phyloP scores from a whole-genome alignment of 2,113 vertebrate species.

The Thalassoma bifasciatum region DNA sequence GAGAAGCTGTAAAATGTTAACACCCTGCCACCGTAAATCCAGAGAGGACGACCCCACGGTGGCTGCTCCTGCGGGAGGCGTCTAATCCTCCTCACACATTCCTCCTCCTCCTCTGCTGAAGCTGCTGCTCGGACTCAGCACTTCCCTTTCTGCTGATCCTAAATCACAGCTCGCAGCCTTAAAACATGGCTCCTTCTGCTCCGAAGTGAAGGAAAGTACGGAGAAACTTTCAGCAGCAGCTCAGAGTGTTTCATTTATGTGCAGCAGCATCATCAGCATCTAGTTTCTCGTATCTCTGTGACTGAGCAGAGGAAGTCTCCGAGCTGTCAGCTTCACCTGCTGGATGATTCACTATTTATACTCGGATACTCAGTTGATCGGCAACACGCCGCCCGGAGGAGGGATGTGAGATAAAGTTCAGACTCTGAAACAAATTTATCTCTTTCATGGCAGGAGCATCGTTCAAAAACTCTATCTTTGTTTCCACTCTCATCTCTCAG shows the following conservation, averaged over 20 bases:
- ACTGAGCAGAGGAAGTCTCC: slow-evolving; percentile 47
- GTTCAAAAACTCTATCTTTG: too few species aligned
- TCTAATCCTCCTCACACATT: background rate
- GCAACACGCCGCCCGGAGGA: slow-evolving; percentile 2
- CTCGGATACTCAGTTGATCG: slow-evolving; percentile 18
- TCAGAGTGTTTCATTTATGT: background rate
- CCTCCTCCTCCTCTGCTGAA: too few species aligned
- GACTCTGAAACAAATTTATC: too few species aligned
- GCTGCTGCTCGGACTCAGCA: slow-evolving; percentile 25
- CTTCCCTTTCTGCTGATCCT: slow-evolving; percentile 23
- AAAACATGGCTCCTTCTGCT: background rate
- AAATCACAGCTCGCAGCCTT: background rate
- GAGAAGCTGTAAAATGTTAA: slow-evolving; percentile 50
- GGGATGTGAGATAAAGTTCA: slow-evolving; percentile 22
- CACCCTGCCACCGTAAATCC: slow-evolving; percentile 32
- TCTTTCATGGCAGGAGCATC: too few species aligned
- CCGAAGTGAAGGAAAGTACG: background rate
- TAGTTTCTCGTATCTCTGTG: slow-evolving; percentile 15
- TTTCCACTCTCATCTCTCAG: too few species aligned
- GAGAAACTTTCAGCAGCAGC: background rate
- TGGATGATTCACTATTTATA: slow-evolving; percentile 40
- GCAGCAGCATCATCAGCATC: slow-evolving; percentile 9
- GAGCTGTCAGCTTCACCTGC: slow-evolving; percentile 52
- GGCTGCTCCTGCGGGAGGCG: background rate
- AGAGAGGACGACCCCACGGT: slow-evolving; percentile 30